Evolutionary conservation across 1,140 invertebrate genomes (phyloP).

Genomic region (Leucophenga varia): DNA sequence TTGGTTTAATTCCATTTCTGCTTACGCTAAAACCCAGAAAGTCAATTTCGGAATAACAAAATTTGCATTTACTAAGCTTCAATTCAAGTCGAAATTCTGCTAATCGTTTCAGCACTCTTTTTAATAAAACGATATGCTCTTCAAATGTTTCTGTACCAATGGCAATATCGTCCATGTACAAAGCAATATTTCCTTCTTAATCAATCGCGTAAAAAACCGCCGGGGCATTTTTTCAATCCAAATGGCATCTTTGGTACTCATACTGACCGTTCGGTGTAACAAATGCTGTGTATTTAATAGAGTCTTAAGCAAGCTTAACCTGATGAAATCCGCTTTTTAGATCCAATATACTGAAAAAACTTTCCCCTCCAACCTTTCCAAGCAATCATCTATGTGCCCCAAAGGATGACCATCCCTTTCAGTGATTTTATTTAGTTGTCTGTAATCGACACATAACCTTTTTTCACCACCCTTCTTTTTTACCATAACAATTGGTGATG

Average conservation of each 20-base stretch:
- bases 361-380: constrained; percentile 24
- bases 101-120: no score
- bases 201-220: no score
- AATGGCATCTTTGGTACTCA: constrained; percentile 55
- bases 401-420: constrained; percentile 44
- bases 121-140: no score
- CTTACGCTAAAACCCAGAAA: no score
- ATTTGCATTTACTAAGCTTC: no score
- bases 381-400: constrained; percentile 39
- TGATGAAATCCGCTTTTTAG: constrained; percentile 55
- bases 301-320: constrained; percentile 35
- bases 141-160: constrained; percentile 56
- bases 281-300: constrained; percentile 49
- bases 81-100: no score
- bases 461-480: constrained; percentile 40
- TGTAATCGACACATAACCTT: constrained; percentile 50
- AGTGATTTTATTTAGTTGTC: constrained; percentile 44
- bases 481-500: constrained; percentile 41
- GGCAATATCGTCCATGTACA: no score
- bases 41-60: no score
- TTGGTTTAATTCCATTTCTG: no score
- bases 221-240: constrained; percentile 55
- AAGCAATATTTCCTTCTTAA: no score
- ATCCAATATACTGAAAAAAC: constrained; percentile 56
- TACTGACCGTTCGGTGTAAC: constrained; percentile 57